Evolutionary conservation across 2,113 vertebrate genomes (phyloP), one percentile per base, ranked within the genome.

Genomic region (Vulpes lagopus): DNA sequence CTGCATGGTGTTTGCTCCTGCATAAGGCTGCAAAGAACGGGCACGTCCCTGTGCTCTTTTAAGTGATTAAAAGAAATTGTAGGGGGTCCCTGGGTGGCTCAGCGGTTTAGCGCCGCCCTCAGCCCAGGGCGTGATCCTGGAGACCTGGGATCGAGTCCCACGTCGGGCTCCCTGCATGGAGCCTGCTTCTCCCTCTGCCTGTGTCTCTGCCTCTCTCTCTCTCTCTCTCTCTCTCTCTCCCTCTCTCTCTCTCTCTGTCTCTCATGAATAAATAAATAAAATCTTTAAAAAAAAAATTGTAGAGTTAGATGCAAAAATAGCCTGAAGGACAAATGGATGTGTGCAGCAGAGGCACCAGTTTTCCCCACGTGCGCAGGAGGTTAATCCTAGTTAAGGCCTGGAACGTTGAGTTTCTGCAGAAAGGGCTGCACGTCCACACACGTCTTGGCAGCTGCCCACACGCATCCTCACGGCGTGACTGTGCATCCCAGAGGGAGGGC

Each of bases 31-130:
- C 93, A 97, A 73, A 93, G 97, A 94, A 94, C 67, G 94, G 95
- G 91, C 82, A 59, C 94, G 90, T 97, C 6, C 43, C 91, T 96
- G 96, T 97, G 94, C 98, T 98, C 95, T 98, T 96, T 89, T 98
- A 98, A 97, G 96, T 95, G 98, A 99, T 98, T 98, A 98, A 98
- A 98, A 98, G 67, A 98, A 98, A 98, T 98, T 98, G 98, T 80
- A 96, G 64, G 43, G 43, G 43, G 6, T 43, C 43, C 43, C 4
- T 43, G 43, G 43, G 43, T 43, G 43, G 43, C 43, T 43, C 43
- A 43, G 43, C 5, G 43, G 43, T 43, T 43, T 43, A 43, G 5
- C 6, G 43, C 43, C 5, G 43, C 43, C 43, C 43, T 43, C 43
- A 43, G 43, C 43, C 43, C 38, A 43, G 38, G 38, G 4, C 4